Evolutionary conservation across 2,888 invertebrate genomes (phyloP), one percentile per base, ranked within the genome.

Genomic region (Clivina fossor): DNA sequence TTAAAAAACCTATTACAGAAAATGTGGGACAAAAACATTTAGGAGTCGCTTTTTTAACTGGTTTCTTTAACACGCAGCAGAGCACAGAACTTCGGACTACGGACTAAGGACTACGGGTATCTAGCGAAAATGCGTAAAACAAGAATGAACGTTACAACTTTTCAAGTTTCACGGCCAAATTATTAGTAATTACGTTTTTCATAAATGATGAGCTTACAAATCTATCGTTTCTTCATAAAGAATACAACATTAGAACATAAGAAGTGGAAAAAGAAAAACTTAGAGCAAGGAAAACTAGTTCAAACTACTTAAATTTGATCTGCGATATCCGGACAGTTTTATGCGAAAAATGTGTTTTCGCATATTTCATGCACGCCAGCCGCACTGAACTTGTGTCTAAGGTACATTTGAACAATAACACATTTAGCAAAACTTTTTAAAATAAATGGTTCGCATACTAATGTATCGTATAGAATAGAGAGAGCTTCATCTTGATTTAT

Each of bases 261-360:
- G n/a, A n/a, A n/a, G n/a, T n/a, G n/a, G n/a, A 16, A 33, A 33
- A 16, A 28, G 40, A 41, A 50, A 40, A 49, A 20, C 49, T 26
- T 20, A n/a, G 33, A 53, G 37, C 44, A 44, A 53, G 44, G 28
- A 26, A 53, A 53, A 53, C 53, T 53, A 53, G 53, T 53, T 53
- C 53, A 53, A 53, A 53, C 53, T 53, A 53, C 53, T 53, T 53
- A 53, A 53, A 43, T 44, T 30, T 53, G 53, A 53, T 53, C 53
- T 53, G 44, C 44, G 44, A 53, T 43, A 44, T 53, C 44, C 35
- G 37, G 37, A 53, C 53, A 53, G 44, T 44, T 53, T 53, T 44
- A 44, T 44, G 53, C 53, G 53, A 30, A 32, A 37, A 53, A 53
- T 53, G 44, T 53, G 44, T 53, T 53, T 53, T 53, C 53, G 53